Evolutionary conservation across 2,113 vertebrate species (phyloP), one percentile per base, ranked within the genome.

Genomic region (Deroptyus accipitrinus): DNA sequence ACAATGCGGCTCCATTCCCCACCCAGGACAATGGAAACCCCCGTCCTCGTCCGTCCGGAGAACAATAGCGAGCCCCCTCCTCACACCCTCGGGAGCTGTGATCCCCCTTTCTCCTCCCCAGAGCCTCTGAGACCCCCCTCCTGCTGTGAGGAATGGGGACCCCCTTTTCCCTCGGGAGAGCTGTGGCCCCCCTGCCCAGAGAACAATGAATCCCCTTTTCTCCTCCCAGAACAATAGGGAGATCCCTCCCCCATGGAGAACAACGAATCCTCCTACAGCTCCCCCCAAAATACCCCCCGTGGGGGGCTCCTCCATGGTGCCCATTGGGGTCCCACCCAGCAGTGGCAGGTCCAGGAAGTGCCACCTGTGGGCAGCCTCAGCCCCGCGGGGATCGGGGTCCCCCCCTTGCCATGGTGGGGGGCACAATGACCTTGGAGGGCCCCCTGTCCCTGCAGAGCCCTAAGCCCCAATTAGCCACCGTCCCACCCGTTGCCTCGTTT

Each of bases 341-440:
- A 2, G 24, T 30, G 66, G 44, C 91, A 72, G 83, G 57, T 52
- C 87, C 6, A 9, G 80, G 92, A 80, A 68, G 82, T 92, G 92
- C 86, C 94, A 94, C 94, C 94, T 95, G 94, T 90, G 81, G 54
- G 72, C 15, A 28, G 81, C 41, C 88, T 54, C 72, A 70, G 81
- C 85, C 77, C 76, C 6, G 6, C 1, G 30, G 68, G 88, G 46
- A n/a, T 24, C 6, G 6, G 62, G 64, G 54, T 64, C 33, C 57
- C 64, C 59, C 41, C 8, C 9, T 33, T 2, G 13, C 30, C 13
- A 0, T 4, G 17, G 12, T 30, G 33, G 31, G n/a, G 46, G 28
- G 13, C n/a, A 17, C n/a, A 6, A 10, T 4, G 46, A 13, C 17
- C 1, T 1, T 0, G 42, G 11, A 22, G n/a, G 27, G 24, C 1